Evolutionary conservation across 1,140 invertebrate species (phyloP).

Genomic region (Rhizoglyphus robini): DNA sequence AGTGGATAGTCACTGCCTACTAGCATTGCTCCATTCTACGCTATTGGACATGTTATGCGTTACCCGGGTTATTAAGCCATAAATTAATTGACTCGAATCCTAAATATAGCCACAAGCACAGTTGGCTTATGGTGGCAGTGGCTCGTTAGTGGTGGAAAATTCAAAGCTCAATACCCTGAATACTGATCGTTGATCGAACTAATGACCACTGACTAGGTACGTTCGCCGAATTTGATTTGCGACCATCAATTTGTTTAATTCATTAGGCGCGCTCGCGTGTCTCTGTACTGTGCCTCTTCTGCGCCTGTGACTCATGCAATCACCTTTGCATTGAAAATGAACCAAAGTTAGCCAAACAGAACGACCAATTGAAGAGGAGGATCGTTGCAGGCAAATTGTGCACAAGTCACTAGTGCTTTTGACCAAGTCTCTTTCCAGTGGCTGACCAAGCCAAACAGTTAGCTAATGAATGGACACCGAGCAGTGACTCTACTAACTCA

Average conservation of each 20-base stretch:
- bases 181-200: slow-evolving; percentile 2
- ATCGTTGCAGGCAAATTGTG: too few species aligned
- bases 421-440: too few species aligned
- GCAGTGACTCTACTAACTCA: too few species aligned
- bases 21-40: too few species aligned
- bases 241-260: slow-evolving; percentile 13
- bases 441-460: too few species aligned
- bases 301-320: not conserved
- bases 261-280: slow-evolving; percentile 14
- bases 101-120: slow-evolving; percentile 5
- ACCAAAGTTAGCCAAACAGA: slow-evolving; percentile 12
- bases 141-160: slow-evolving; percentile 1
- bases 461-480: too few species aligned
- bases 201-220: not conserved
- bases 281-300: not conserved
- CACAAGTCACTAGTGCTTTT: too few species aligned
- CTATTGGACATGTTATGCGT: too few species aligned
- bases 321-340: slow-evolving; percentile 2
- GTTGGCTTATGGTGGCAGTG: not conserved
- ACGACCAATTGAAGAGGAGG: slow-evolving; percentile 12
- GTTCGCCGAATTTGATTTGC: slow-evolving; percentile 6
- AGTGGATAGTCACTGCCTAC: too few species aligned
- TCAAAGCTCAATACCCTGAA: too few species aligned
- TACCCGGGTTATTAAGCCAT: slow-evolving; percentile 11
- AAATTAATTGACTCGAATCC: not conserved